A percentile compares a stretch with the other conserved stretches of the same genome.
phyloP scores from a whole-genome alignment of 1,140 invertebrate genomes.

The Scylla paramamosain region DNA sequence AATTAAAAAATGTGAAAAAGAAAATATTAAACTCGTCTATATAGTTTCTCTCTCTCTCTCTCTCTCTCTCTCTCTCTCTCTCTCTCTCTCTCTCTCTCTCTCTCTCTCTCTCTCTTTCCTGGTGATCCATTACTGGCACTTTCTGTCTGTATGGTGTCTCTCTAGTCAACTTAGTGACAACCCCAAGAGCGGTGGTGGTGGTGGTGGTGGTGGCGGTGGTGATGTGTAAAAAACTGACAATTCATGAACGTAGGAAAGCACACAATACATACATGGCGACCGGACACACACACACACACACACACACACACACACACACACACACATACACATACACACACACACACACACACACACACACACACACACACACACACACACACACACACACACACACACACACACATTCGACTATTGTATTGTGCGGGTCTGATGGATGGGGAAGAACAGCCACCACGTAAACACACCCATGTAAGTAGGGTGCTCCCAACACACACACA shows the following conservation, averaged over 20 bases:
- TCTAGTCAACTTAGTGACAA: too few relatives aligned
- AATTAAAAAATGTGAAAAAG: too few relatives aligned
- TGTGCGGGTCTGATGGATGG: slow-evolving; percentile 7
- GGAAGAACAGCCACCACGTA: slow-evolving; percentile 15
- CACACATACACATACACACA: background rate
- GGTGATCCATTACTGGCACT: background rate
- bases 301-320: too few relatives aligned
- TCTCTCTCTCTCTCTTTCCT: background rate
- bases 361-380: slow-evolving; percentile 53
- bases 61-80: too few relatives aligned
- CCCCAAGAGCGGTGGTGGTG: too few relatives aligned
- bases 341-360: slow-evolving; percentile 47
- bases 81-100: too few relatives aligned
- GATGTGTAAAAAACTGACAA: background rate
- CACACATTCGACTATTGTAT: background rate
- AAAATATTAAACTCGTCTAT: background rate
- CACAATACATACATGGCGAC: background rate
- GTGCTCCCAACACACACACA: background rate
- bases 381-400: slow-evolving; percentile 27
- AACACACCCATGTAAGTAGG: background rate
- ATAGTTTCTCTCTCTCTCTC: background rate
- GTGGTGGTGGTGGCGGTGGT: background rate
- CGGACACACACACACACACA: too few relatives aligned
- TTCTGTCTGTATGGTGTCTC: too few relatives aligned
- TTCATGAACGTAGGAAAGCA: background rate